A percentile compares a stretch with the other conserved stretches of the same genome.
These are phyloP conservation scores for Sesamia inferens DNA, from an alignment of 2,888 invertebrate species.

Conservation along the genomic window DNA sequence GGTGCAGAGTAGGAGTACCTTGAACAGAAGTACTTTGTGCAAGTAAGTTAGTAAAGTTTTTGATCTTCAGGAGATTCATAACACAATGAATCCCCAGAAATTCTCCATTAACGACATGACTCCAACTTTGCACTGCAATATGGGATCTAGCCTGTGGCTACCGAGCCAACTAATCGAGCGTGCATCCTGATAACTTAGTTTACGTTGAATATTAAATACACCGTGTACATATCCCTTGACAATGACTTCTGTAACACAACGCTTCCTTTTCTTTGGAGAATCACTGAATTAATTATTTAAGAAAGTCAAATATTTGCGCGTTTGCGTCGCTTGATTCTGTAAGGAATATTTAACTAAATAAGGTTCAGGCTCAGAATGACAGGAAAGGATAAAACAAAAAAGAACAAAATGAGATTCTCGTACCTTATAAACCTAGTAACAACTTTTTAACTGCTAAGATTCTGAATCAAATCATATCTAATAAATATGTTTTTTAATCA, in stretches of 20 bases:
- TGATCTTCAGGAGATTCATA: neutral
- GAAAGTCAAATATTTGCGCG: constrained; percentile 31
- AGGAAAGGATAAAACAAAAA: neutral
- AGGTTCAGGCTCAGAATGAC: neutral
- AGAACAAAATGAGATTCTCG: neutral
- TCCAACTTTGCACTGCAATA: constrained; percentile 48
- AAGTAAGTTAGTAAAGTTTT: neutral
- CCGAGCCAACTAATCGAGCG: constrained; percentile 61
- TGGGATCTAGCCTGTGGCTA: constrained; percentile 56
- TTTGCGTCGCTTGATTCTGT: neutral
- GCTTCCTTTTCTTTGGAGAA: constrained; percentile 39
- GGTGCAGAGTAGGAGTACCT: no score
- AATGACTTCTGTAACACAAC: constrained; percentile 41
- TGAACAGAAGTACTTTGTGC: neutral
- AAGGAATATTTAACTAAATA: neutral
- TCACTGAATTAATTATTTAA: constrained; percentile 28
- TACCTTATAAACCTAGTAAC: neutral
- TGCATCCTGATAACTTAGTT: constrained; percentile 65
- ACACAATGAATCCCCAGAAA: constrained; percentile 4
- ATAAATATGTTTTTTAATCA: constrained; percentile 23
- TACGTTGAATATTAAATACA: constrained; percentile 57
- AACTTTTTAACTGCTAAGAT: neutral
- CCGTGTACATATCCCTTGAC: constrained; percentile 54
- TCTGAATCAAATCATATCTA: constrained; percentile 8
- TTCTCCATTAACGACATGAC: constrained; percentile 42